phyloP scores from a whole-genome alignment of 2,888 invertebrate species.

The Parnassius glacialis region DNA sequence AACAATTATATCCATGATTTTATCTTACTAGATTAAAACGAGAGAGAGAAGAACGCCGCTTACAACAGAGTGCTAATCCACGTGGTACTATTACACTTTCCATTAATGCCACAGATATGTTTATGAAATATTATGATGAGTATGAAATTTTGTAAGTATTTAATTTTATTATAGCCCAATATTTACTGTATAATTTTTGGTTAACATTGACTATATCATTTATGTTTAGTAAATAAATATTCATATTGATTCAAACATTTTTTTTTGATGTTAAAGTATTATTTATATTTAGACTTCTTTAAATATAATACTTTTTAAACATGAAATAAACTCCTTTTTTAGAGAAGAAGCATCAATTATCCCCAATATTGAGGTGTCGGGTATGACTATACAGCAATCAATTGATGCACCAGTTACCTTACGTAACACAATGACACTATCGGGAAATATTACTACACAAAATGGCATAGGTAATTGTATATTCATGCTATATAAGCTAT shows the following conservation, averaged over 20 bases:
- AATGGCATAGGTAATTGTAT: slow-evolving; percentile 88
- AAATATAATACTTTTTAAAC: too few species aligned
- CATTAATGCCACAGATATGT: slow-evolving; percentile 96
- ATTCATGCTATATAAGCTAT: too few species aligned
- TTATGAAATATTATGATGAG: slow-evolving; percentile 90
- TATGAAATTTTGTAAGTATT: slow-evolving; percentile 75
- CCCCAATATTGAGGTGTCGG: slow-evolving; percentile 93
- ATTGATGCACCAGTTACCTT: slow-evolving; percentile 95
- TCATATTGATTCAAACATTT: not conserved
- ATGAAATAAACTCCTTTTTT: slow-evolving; percentile 15
- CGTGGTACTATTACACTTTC: slow-evolving; percentile 92
- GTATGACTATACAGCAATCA: slow-evolving; percentile 95
- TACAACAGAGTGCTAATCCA: slow-evolving; percentile 96
- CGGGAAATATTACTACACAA: slow-evolving; percentile 90
- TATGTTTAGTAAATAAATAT: not conserved
- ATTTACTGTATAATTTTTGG: not conserved
- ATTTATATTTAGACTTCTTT: too few species aligned
- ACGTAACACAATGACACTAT: slow-evolving; percentile 91
- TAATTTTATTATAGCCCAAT: not conserved
- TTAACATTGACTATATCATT: not conserved
- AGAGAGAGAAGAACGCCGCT: slow-evolving; percentile 91
- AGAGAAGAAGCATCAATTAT: slow-evolving; percentile 77
- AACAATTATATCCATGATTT: slow-evolving; percentile 8
- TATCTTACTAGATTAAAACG: slow-evolving; percentile 79
- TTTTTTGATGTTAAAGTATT: too few species aligned